These are phyloP conservation scores for Melanotaenia trifasciata DNA, from an alignment of 2,797 vertebrate species.

Conservation along the genomic window DNA sequence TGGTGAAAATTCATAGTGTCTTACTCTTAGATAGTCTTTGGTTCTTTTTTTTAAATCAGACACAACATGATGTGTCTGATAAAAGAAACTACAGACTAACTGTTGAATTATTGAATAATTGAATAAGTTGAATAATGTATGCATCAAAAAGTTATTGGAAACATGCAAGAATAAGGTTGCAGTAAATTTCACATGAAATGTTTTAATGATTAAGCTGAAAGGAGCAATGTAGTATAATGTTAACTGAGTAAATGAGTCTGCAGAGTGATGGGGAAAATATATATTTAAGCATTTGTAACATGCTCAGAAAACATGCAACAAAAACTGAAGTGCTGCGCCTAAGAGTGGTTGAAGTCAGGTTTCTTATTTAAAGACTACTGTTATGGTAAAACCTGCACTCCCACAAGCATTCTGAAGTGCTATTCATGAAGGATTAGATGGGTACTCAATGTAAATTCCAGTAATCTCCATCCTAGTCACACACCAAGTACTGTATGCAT, in stretches of 20 bases:
- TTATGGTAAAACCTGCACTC: conserved; percentile 27
- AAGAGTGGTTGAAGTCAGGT: neutral
- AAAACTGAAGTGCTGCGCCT: neutral
- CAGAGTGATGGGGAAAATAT: neutral
- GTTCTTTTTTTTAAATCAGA: too few relatives aligned
- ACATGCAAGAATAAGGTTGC: too few relatives aligned
- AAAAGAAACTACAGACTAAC: too few relatives aligned
- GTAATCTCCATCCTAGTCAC: conserved; percentile 21
- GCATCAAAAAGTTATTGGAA: too few relatives aligned
- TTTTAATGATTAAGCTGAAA: too few relatives aligned
- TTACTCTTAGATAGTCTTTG: too few relatives aligned
- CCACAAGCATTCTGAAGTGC: conserved; percentile 9
- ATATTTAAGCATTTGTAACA: neutral
- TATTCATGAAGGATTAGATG: conserved; percentile 30
- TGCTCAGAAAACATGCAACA: neutral
- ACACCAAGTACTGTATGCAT: conserved; percentile 1
- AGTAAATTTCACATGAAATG: too few relatives aligned
- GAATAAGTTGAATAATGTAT: too few relatives aligned
- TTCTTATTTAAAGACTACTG: conserved; percentile 7
- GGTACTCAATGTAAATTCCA: conserved; percentile 28
- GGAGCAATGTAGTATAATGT: neutral
- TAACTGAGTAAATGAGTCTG: neutral
- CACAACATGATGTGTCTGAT: too few relatives aligned
- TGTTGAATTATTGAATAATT: too few relatives aligned
- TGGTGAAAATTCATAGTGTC: too few relatives aligned